Conservation (phyloP, 2,888 invertebrate genomes). For the Temnothorax unifasciatus region DNA sequence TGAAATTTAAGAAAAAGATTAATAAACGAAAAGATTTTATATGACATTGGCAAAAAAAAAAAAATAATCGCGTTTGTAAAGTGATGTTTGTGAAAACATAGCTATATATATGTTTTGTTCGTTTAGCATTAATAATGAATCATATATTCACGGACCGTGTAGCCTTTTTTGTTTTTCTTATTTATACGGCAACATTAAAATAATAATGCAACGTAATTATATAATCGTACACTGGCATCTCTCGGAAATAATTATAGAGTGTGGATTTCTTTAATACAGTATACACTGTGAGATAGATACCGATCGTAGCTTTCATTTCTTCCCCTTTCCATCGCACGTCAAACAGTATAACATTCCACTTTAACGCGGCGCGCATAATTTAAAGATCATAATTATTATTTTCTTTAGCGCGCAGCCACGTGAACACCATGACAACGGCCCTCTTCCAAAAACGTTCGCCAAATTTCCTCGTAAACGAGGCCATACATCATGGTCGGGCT, state of each 20-base stretch:
- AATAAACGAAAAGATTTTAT: background rate
- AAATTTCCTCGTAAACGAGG: slow-evolving; percentile 13
- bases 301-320: background rate
- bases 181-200: background rate
- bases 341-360: background rate
- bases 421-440: background rate
- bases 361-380: background rate
- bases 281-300: background rate
- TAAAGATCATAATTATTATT: slow-evolving; percentile 13
- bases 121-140: background rate
- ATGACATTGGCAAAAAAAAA: background rate
- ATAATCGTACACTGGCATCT: slow-evolving; percentile 3
- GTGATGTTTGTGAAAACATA: background rate
- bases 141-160: background rate
- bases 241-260: background rate
- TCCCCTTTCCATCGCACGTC: background rate
- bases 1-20: background rate
- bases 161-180: background rate
- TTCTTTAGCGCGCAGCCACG: background rate
- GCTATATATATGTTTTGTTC: no score
- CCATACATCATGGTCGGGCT: slow-evolving; percentile 8
- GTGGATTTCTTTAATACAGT: background rate
- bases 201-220: background rate
- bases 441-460: background rate
- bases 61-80: background rate